Evolutionary conservation across 2,797 vertebrate genomes (phyloP).

Genomic region (Micropoecilia bifurca): DNA sequence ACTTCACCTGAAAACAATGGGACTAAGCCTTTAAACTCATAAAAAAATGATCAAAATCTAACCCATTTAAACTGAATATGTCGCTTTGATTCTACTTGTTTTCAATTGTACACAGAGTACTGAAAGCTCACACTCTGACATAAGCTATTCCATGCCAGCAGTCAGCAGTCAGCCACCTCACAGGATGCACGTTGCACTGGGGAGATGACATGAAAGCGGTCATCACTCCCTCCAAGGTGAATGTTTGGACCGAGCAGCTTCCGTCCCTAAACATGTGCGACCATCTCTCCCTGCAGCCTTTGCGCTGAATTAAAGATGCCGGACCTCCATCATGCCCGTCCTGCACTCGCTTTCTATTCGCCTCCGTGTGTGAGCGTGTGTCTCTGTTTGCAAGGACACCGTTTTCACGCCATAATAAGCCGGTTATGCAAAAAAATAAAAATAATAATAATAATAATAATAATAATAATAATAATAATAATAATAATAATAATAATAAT

Average conservation of each 20-base stretch:
- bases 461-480: background rate
- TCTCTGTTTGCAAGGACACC: slow-evolving; percentile 60
- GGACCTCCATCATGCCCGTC: slow-evolving; percentile 49
- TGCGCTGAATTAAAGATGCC: slow-evolving; percentile 46
- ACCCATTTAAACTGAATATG: background rate
- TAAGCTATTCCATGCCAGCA: slow-evolving; percentile 26
- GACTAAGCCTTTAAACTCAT: background rate
- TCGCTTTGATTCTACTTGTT: background rate
- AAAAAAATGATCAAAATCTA: background rate
- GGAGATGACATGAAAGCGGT: slow-evolving; percentile 45
- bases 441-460: slow-evolving; percentile 28
- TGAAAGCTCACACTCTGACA: background rate
- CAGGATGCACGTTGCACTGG: slow-evolving; percentile 35
- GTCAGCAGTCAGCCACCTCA: slow-evolving; percentile 37
- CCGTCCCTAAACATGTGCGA: slow-evolving; percentile 23
- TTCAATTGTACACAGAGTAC: slow-evolving; percentile 2
- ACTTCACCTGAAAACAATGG: background rate
- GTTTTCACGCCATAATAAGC: slow-evolving; percentile 21
- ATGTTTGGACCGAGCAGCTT: slow-evolving; percentile 47
- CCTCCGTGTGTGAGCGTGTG: slow-evolving; percentile 35
- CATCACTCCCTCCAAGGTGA: slow-evolving; percentile 68
- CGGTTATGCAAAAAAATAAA: slow-evolving; percentile 5
- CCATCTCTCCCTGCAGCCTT: slow-evolving; percentile 16
- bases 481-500: slow-evolving; percentile 10
- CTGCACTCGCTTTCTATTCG: slow-evolving; percentile 29